A percentile compares a stretch with the other conserved stretches of the same genome.
Conservation (phyloP, 2,888 invertebrate genomes). For the Eristalis intricaria region DNA sequence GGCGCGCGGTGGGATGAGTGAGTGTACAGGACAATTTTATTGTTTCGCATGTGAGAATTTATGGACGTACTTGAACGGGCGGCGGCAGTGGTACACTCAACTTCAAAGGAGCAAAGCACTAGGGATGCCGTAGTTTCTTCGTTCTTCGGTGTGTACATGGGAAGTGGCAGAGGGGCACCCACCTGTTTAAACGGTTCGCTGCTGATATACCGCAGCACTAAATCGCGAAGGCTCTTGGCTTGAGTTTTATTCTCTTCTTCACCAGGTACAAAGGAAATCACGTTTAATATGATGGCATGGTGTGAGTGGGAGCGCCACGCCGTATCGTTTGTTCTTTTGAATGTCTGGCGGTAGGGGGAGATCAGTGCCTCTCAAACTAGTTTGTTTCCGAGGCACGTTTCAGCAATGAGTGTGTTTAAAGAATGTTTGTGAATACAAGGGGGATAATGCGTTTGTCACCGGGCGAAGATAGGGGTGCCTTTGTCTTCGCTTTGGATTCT, state of each 20-base stretch:
- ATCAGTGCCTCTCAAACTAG: not conserved
- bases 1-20: slow-evolving; percentile 26
- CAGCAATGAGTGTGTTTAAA: not conserved
- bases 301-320: not conserved
- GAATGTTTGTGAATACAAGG: not conserved
- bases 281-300: slow-evolving; percentile 39
- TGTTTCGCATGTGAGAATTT: slow-evolving; percentile 71
- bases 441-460: not conserved
- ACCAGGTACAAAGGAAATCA: slow-evolving; percentile 41
- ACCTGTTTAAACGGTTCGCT: slow-evolving; percentile 66
- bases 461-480: not conserved
- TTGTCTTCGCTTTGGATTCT: not conserved
- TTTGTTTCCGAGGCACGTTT: not conserved
- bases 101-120: slow-evolving; percentile 45
- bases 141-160: too few species aligned
- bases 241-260: slow-evolving; percentile 4
- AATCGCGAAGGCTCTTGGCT: slow-evolving; percentile 44
- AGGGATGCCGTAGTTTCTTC: slow-evolving; percentile 27
- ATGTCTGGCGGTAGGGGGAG: not conserved
- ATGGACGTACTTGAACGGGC: slow-evolving; percentile 55
- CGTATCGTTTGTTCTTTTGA: not conserved
- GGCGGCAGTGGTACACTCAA: slow-evolving; percentile 10
- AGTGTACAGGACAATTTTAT: slow-evolving; percentile 67
- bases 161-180: slow-evolving; percentile 42
- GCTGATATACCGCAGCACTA: slow-evolving; percentile 58